Evolutionary conservation across 2,113 vertebrate genomes (phyloP), one percentile per base, ranked within the genome.

Genomic region (Steatornis caripensis): DNA sequence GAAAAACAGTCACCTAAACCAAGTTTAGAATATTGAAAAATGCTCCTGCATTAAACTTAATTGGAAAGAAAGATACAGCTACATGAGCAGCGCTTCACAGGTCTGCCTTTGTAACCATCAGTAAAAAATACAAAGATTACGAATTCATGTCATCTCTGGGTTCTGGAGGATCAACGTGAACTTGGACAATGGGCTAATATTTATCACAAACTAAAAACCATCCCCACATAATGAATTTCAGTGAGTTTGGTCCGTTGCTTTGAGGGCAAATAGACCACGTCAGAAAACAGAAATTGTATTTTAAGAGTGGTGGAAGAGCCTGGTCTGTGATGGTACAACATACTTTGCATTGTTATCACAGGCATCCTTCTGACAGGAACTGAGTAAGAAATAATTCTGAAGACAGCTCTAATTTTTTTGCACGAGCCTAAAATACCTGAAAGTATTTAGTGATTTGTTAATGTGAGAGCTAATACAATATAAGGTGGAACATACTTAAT

Each of bases 161-260:
- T 69, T 90, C 51, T 36, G 39, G 30, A 66, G 20, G 39, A 83
- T 46, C 55, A 84, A 36, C 0, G 2, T 30, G 27, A 61, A 66
- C 65, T 46, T 39, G 45, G 53, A 61, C 10, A 36, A 57, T 3
- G 6, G 23, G 49, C 10, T 88, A 66, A 74, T 46, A 70, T 29
- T 83, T 77, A 90, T 32, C 39, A 54, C 22, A 81, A 88, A 66
- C 11, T 76, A 77, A 80, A 89, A 77, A 4, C 9, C 10, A 82
- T 3, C 6, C 14, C 5, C 13, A 54, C 0, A 0, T 60, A 80
- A 81, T 10, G 37, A 75, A 41, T 49, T 79, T 57, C 53, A 85
- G 27, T 71, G 30, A 84, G 55, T 58, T 58, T 88, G 13, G 14
- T n/a, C 30, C 72, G 27, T 16, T 65, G 57, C 45, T 89, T 27